Evolutionary conservation across 2,797 vertebrate genomes (phyloP).

Genomic region (Anguilla obscura): DNA sequence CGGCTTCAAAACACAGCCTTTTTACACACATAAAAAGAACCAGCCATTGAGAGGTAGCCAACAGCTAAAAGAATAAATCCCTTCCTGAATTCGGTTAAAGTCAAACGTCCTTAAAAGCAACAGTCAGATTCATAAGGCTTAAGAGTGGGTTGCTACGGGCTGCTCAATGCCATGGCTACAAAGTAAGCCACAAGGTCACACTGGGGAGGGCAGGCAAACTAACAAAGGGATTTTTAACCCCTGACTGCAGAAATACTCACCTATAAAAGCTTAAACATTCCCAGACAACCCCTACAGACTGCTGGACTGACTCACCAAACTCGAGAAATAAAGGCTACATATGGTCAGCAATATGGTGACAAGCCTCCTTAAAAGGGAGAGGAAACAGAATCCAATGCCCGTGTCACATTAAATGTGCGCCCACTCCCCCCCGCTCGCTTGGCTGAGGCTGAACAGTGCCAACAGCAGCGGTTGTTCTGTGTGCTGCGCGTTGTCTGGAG

Average conservation of each 20-base stretch:
- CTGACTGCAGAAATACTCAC: constrained; percentile 43
- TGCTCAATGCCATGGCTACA: constrained; percentile 69
- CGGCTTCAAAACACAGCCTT: constrained; percentile 43
- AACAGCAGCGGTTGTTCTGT: constrained; percentile 10
- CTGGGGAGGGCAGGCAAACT: constrained; percentile 12
- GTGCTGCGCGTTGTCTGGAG: background rate
- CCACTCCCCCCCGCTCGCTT: background rate
- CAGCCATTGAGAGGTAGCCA: constrained; percentile 58
- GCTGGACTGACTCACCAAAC: background rate
- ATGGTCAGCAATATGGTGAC: background rate
- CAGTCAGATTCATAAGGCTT: constrained; percentile 66
- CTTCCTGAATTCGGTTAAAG: constrained; percentile 65
- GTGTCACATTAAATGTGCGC: background rate
- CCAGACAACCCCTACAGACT: background rate
- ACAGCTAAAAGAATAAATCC: constrained; percentile 63
- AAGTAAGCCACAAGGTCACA: constrained; percentile 42
- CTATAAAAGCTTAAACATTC: background rate
- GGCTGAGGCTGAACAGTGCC: background rate
- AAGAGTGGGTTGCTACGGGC: constrained; percentile 53
- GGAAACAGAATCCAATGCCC: background rate
- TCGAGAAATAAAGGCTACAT: background rate
- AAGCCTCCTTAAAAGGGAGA: background rate
- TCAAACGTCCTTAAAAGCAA: constrained; percentile 61
- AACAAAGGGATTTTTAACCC: constrained; percentile 69
- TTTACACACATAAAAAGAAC: constrained; percentile 44